phyloP scores from a whole-genome alignment of 2,113 vertebrate species.

The Semnornis frantzii region DNA sequence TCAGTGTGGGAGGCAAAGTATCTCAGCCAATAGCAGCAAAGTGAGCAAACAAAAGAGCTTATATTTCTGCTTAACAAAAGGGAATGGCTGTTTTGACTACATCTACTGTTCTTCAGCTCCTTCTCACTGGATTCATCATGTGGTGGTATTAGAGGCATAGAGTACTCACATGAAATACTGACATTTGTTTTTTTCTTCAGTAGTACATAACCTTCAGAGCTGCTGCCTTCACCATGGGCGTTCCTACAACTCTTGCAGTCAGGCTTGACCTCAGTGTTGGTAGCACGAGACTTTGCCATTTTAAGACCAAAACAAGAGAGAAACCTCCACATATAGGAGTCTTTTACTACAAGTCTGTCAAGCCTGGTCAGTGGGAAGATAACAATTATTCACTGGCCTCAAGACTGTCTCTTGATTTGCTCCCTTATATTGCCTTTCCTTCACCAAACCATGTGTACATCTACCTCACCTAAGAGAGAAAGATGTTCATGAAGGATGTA shows the following conservation, averaged over 20 bases:
- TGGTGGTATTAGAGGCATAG: neutral
- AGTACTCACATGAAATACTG: neutral
- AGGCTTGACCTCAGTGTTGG: neutral
- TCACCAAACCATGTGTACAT: neutral
- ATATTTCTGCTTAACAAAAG: slow-evolving; percentile 7
- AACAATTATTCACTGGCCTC: neutral
- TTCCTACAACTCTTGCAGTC: neutral
- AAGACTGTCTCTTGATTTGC: neutral
- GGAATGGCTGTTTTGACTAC: slow-evolving; percentile 5
- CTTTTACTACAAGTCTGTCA: neutral
- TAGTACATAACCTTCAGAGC: neutral
- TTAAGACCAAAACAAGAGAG: neutral
- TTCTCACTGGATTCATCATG: neutral
- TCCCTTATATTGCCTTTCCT: neutral
- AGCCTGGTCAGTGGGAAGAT: neutral
- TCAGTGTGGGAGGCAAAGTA: slow-evolving; percentile 31
- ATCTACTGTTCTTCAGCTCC: neutral
- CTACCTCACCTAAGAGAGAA: neutral
- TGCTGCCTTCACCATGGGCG: neutral
- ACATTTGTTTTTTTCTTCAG: neutral
- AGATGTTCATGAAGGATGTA: neutral
- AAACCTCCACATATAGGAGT: neutral
- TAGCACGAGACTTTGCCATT: neutral
- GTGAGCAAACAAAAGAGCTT: slow-evolving; percentile 17
- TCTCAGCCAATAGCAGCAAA: slow-evolving; percentile 23